Conservation (phyloP, 92 coral and sea anemone genomes). For the Paramuricea clavata region DNA sequence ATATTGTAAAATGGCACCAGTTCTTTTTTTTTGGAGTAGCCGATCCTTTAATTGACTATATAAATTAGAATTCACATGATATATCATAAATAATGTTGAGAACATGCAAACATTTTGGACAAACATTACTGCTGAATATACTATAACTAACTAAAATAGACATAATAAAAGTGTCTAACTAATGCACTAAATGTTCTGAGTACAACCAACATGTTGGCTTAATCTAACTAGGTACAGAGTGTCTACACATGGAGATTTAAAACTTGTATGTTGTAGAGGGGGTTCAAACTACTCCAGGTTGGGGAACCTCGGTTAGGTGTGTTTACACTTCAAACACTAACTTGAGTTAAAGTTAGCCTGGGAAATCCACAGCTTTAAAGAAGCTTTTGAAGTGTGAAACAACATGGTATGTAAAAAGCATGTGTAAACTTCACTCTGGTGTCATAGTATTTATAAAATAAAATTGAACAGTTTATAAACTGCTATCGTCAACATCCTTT, state of each 20-base stretch:
- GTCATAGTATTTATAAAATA: slow-evolving; percentile 1
- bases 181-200: background rate
- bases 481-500: background rate
- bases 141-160: background rate
- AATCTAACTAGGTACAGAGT: slow-evolving; percentile 1
- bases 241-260: background rate
- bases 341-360: too few species aligned
- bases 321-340: too few species aligned
- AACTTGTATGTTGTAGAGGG: background rate
- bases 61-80: slow-evolving; percentile 18
- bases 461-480: slow-evolving; percentile 4
- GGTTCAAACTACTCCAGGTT: too few species aligned
- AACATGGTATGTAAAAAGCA: background rate
- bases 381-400: background rate
- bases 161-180: slow-evolving; percentile 6
- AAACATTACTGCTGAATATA: background rate
- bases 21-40: background rate
- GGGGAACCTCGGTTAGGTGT: too few species aligned
- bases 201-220: background rate
- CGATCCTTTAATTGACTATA: slow-evolving; percentile 5
- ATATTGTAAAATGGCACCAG: background rate
- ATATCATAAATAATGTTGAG: slow-evolving; percentile 3
- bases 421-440: slow-evolving; percentile 5
- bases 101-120: background rate
- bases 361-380: too few species aligned